Base-by-base conservation (phyloP, 37 sponge, comb jelly and placozoan genomes). In the Eunapius fragilis region DNA sequence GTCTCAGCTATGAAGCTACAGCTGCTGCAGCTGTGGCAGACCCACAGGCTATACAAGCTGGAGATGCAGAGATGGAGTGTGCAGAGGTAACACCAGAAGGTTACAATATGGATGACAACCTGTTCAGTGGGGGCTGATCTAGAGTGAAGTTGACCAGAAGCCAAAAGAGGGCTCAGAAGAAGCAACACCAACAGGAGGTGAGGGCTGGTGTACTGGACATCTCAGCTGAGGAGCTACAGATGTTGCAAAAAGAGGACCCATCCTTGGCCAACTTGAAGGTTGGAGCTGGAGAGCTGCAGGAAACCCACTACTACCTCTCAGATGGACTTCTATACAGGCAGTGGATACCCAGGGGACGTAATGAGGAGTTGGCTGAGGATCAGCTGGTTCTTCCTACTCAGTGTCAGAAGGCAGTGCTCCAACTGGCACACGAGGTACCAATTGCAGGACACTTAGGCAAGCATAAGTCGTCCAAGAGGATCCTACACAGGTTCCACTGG, bases 401-500 rank as follows among this genome's bases (percentile, higher is more conserved):
- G 31, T 72, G 73, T 72, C 73, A 31, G 73, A 72, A 72, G 73
- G 31, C 73, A 17, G 73, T 72, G 73, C 73, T 72, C 28, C 73
- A 72, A 32, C 31, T 72, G 31, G 73, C 73, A 10, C 73, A 72
- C 73, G 73, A 72, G 31, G 31, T 72, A 12, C 73, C 73, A 30
- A 30, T 32, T 32, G 73, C 73, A 33, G 73, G 73, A 30, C 73
- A 72, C 73, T 32, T 72, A 32, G 73, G 17, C 28, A 72, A 72
- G 73, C 31, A 72, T 17, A 72, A 72, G 73, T 25, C 73, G 31
- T 28, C 73, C 31, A 72, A 30, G 28, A 30, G 73, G 31, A 32
- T 72, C 73, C 58, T 83, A 23, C 50, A 47, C 25, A 25, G 74
- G 74, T 83, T 83, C 74, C 74, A 83, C 74, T 83, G 84, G 84